These are phyloP conservation scores for Charina bottae DNA, from an alignment of 2,113 vertebrate species.

Conservation along the genomic window DNA sequence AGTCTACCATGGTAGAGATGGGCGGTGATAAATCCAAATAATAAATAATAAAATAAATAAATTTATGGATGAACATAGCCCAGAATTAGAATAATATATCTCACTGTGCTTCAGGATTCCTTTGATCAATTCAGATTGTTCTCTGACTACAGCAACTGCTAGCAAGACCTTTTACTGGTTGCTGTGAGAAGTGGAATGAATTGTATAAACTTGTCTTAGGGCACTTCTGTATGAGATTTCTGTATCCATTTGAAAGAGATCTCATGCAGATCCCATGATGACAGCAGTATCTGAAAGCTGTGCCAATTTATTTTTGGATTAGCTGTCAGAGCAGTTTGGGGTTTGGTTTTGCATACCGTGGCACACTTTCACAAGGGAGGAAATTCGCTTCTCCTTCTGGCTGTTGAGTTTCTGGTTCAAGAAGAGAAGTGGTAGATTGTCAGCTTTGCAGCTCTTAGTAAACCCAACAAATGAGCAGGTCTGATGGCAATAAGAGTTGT, in stretches of 20 bases:
- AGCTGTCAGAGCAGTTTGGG: not conserved
- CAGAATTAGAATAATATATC: not conserved
- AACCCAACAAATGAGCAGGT: not conserved
- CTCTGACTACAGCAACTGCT: not conserved
- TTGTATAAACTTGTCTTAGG: not conserved
- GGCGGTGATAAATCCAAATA: too few species aligned
- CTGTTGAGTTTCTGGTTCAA: not conserved
- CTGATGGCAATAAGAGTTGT: not conserved
- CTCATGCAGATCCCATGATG: not conserved
- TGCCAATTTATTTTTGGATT: conserved; percentile 1
- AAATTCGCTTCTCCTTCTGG: not conserved
- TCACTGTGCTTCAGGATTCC: not conserved
- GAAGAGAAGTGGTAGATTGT: not conserved
- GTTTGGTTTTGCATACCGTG: not conserved
- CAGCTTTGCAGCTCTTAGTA: not conserved
- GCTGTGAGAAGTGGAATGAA: not conserved
- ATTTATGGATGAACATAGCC: not conserved
- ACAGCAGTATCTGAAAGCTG: not conserved
- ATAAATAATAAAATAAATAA: too few species aligned
- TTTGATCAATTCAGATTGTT: not conserved
- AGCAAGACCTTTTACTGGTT: not conserved
- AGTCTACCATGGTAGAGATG: too few species aligned
- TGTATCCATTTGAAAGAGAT: not conserved
- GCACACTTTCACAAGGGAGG: not conserved
- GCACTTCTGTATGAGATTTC: not conserved